These are phyloP conservation scores for Drosophila vallismaia DNA, from an alignment of 2,888 invertebrate species.

Conservation along the genomic window DNA sequence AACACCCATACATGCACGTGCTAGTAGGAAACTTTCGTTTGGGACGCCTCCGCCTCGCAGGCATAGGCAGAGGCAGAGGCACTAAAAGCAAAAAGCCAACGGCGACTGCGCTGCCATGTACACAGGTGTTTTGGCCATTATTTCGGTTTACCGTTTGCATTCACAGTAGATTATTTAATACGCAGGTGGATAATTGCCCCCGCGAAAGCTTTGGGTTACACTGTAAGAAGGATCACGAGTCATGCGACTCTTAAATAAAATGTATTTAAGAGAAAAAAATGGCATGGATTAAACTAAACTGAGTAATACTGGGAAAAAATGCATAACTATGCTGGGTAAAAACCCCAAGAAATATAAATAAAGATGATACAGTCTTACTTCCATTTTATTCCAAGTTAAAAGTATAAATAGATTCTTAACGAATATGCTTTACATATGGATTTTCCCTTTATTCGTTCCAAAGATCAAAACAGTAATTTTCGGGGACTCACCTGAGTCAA, in stretches of 20 bases:
- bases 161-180: slow-evolving; percentile 58
- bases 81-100: slow-evolving; percentile 7
- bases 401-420: neutral
- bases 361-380: neutral
- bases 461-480: neutral
- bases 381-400: neutral
- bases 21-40: slow-evolving; percentile 48
- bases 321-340: neutral
- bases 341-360: neutral
- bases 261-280: neutral
- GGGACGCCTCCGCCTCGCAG: slow-evolving; percentile 1
- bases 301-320: neutral
- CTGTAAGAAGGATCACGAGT: slow-evolving; percentile 38
- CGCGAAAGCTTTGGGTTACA: slow-evolving; percentile 41
- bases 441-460: neutral
- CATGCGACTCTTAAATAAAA: neutral
- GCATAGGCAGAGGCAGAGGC: slow-evolving; percentile 22
- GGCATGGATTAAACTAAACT: neutral
- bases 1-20: slow-evolving; percentile 7
- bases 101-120: slow-evolving; percentile 62
- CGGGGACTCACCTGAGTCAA: slow-evolving; percentile 42
- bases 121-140: slow-evolving; percentile 73
- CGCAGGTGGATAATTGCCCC: slow-evolving; percentile 30
- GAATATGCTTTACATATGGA: neutral
- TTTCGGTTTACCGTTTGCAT: slow-evolving; percentile 60